phyloP scores from a whole-genome alignment of 2,113 vertebrate species.

The Ictalurus punctatus region DNA sequence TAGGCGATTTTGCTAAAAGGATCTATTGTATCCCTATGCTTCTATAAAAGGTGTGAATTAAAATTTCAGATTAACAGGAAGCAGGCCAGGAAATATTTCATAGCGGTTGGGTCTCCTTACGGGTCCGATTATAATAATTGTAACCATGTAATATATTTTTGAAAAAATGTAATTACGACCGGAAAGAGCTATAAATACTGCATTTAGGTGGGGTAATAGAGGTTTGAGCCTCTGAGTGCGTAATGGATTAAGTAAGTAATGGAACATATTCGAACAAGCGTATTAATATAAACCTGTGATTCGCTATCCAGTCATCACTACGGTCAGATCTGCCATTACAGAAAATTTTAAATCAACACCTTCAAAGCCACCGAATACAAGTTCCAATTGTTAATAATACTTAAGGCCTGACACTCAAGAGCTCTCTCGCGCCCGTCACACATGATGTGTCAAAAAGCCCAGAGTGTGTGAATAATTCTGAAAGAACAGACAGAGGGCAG shows the following conservation, averaged over 20 bases:
- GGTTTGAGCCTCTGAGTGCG: background rate
- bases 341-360: background rate
- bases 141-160: background rate
- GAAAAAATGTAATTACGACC: background rate
- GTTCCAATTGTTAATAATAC: background rate
- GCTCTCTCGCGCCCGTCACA: conserved; percentile 18
- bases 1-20: background rate
- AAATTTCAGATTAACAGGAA: no score
- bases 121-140: background rate
- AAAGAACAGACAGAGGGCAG: conserved; percentile 30
- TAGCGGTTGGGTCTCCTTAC: background rate
- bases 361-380: background rate
- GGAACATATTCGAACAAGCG: background rate
- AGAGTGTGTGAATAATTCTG: conserved; percentile 36
- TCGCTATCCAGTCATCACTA: background rate
- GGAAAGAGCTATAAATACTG: background rate
- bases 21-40: background rate
- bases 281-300: background rate
- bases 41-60: background rate
- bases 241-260: background rate
- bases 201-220: background rate
- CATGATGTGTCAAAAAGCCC: conserved; percentile 15
- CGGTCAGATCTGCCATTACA: background rate
- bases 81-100: background rate
- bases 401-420: conserved; percentile 11